Evolutionary conservation across 2,888 invertebrate genomes (phyloP), one percentile per base, ranked within the genome.

Genomic region (Notodonta dromedarius): DNA sequence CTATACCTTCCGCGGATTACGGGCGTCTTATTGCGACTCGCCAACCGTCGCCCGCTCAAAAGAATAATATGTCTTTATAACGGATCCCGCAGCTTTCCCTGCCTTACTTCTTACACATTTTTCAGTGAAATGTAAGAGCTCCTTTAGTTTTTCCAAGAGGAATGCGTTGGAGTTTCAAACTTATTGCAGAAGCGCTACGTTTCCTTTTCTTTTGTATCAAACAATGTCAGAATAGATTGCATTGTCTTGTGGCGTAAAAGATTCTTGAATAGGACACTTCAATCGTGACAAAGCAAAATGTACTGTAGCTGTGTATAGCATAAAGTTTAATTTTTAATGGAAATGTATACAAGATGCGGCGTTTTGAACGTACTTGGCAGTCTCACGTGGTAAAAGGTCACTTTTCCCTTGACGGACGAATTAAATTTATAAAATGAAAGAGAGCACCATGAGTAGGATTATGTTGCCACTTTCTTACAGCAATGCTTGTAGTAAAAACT

Each of bases 61-160:
- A 91, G 93, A 93, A 92, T 92, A 92, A 93, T 93, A 92, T 90
- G 90, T 93, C 93, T 93, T 92, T 93, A 93, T 93, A 92, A 88
- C 85, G 85, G 86, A 90, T 89, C 88, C 86, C 84, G 80, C 80
- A 86, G 90, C 90, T 90, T 91, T 91, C 87, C 87, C 80, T 86
- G 89, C 88, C 86, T 89, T 87, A 90, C 88, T 89, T 81, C 83
- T 87, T 90, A 87, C 89, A 88, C 90, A 89, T 89, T 91, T 89
- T 92, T 90, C 91, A 91, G 88, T 91, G 84, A 91, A 92, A 91
- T 89, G 89, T 86, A 84, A 88, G 83, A 87, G 86, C 85, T 86
- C 83, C 87, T 87, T 85, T 84, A 86, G 84, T 84, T 85, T 82
- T 79, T 74, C 76, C 69, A 65, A 55, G 5, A 8, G 6, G 53